phyloP scores from a whole-genome alignment of 2,888 invertebrate genomes.

The Poecilobothrus nobilitatus region DNA sequence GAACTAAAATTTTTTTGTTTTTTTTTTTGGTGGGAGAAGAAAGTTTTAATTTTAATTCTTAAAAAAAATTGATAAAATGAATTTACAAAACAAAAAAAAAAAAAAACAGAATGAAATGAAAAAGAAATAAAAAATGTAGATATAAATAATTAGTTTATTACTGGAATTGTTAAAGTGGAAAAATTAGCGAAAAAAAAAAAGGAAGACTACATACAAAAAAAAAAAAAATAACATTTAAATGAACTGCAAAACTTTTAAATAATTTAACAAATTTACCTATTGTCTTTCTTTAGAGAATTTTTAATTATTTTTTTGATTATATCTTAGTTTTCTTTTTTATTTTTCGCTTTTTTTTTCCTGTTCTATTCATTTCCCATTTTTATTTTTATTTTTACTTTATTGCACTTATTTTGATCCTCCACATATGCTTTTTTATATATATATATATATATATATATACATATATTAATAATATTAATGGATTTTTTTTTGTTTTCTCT shows the following conservation, averaged over 20 bases:
- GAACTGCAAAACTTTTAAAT: background rate
- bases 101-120: no score
- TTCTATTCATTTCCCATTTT: background rate
- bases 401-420: background rate
- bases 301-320: conserved; percentile 5
- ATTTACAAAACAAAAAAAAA: background rate
- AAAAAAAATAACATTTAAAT: no score
- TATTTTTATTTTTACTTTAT: background rate
- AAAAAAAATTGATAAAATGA: background rate
- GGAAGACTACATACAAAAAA: no score
- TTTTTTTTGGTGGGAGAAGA: background rate
- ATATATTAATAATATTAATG: background rate
- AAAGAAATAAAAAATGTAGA: background rate
- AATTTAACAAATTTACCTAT: background rate
- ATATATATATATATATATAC: background rate
- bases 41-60: background rate
- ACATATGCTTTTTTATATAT: background rate
- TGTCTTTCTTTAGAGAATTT: background rate
- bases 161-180: background rate
- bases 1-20: no score
- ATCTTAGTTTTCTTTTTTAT: background rate
- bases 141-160: background rate
- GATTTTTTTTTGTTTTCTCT: background rate
- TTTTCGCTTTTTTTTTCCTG: no score
- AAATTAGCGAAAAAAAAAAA: no score